These are phyloP conservation scores for Luscinia luscinia DNA, from an alignment of 2,797 vertebrate species.

Conservation along the genomic window DNA sequence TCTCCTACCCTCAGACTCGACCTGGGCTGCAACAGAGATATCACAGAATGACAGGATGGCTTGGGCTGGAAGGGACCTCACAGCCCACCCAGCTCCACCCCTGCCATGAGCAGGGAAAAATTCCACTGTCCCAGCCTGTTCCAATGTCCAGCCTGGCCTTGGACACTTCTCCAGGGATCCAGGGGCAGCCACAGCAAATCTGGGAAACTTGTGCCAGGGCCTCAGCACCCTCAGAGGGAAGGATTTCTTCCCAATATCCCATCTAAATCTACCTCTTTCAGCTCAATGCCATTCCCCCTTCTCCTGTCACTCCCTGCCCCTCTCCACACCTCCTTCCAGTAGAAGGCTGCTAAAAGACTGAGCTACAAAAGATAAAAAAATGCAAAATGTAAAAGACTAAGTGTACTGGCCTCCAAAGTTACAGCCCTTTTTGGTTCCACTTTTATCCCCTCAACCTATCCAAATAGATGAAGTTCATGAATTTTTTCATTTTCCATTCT, in stretches of 20 bases:
- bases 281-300: background rate
- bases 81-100: background rate
- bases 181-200: background rate
- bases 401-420: background rate
- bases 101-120: background rate
- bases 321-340: background rate
- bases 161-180: background rate
- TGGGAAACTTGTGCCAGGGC: background rate
- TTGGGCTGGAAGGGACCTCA: background rate
- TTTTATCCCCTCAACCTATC: background rate
- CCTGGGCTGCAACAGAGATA: background rate
- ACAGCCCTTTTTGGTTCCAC: background rate
- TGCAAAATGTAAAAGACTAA: background rate
- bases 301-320: background rate
- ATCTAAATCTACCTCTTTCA: background rate
- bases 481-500: background rate
- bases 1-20: background rate
- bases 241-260: background rate
- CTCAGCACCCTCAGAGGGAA: background rate
- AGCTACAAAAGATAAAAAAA: background rate
- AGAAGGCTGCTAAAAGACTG: background rate
- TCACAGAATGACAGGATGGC: background rate
- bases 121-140: accelerated
- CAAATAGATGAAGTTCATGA: accelerated
- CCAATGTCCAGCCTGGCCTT: accelerated